phyloP scores from a whole-genome alignment of 2,797 vertebrate genomes.

The Pipistrellus kuhlii region DNA sequence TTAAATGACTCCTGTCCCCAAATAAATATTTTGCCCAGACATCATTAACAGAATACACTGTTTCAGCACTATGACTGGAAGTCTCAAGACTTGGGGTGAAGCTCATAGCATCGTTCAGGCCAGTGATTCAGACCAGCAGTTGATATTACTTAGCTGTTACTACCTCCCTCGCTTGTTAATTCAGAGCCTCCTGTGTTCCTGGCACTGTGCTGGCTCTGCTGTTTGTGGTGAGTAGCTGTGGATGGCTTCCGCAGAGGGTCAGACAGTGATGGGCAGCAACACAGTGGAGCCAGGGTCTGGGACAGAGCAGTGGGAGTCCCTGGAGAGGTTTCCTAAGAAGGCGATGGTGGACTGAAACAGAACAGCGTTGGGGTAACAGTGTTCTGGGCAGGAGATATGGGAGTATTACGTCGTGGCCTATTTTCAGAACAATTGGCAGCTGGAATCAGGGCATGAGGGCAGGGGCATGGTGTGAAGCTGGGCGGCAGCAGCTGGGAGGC shows the following conservation, averaged over 20 bases:
- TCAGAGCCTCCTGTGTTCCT: neutral
- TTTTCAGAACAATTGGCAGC: neutral
- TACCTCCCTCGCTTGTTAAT: neutral
- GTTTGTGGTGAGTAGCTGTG: neutral
- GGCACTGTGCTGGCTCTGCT: neutral
- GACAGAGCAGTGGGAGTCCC: neutral
- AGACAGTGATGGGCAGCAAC: neutral
- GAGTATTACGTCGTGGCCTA: accelerated
- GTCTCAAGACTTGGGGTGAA: neutral
- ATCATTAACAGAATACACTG: neutral
- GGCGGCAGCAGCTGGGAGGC: accelerated
- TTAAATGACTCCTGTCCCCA: neutral
- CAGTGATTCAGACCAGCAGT: neutral
- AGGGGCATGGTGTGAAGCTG: neutral
- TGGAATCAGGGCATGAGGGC: accelerated
- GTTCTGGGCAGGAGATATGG: neutral
- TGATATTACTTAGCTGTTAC: neutral
- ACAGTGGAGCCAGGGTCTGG: neutral
- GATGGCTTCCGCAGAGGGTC: neutral
- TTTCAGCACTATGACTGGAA: neutral
- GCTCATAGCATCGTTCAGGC: neutral
- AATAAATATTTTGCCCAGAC: neutral
- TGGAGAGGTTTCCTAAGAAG: neutral
- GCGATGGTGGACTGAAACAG: neutral
- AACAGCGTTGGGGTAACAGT: neutral